Evolutionary conservation across 1,140 invertebrate genomes (phyloP), one percentile per base, ranked within the genome.

Genomic region (Planococcus citri): DNA sequence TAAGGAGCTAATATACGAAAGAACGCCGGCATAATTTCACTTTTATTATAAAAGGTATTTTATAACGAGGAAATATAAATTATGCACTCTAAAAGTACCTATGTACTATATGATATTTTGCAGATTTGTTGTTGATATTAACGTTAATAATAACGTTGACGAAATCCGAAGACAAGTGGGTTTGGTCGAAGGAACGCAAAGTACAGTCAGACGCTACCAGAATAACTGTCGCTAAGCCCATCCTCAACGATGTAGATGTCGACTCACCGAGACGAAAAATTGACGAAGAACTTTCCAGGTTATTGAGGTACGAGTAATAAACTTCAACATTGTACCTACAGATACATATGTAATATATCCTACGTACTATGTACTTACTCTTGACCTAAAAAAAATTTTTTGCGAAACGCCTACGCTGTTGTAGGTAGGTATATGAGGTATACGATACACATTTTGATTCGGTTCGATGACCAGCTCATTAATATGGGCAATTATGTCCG

Each of bases 81-180:
- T n/a, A n/a, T n/a, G n/a, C n/a, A n/a, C n/a, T n/a, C n/a, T n/a
- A n/a, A n/a, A n/a, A n/a, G n/a, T n/a, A n/a, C n/a, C n/a, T n/a
- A n/a, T n/a, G n/a, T n/a, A n/a, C n/a, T n/a, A n/a, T n/a, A n/a
- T n/a, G n/a, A n/a, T n/a, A n/a, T n/a, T n/a, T 51, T 17, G 41
- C 41, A 51, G 41, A 17, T 61, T 25, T 61, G 57, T 37, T 68
- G 20, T 1, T 68, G n/a, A 8, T 27, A 3, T 9, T 69, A 24
- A 51, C 20, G 17, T n/a, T 25, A 10, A 3, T 24, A 20, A 27
- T 25, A 24, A 57, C 22, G 37, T 17, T 27, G 22, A 61, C 58
- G 0, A 33, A 38, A 14, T 74, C 75, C n/a, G 73, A 77, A 4
- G 73, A 74, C 20, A 76, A 75, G 72, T 81, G 80, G 80, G 75